Base-by-base conservation (phyloP, 1,140 invertebrate genomes). In the Tetragnatha versicolor region DNA sequence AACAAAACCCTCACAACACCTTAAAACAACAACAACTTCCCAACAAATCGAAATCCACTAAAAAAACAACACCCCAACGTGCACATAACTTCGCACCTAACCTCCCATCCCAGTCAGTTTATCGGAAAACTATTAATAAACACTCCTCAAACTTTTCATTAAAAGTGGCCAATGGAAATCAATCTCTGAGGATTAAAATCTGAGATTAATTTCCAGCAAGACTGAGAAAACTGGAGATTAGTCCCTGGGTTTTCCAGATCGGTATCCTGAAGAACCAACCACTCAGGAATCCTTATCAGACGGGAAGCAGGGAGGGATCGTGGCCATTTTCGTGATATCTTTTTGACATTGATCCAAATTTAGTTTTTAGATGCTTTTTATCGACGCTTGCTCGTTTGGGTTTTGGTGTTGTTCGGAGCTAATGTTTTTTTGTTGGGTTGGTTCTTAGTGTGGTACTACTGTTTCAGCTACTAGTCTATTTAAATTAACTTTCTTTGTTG, bases 291-390 rank as follows among this genome's bases (percentile, higher is more conserved):
- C 45, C 69, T 72, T 72, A 72, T 72, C 69, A 55, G 33, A 4
- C 0, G 4, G 9, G 25, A 5, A 60, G 25, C 69, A 72, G 69
- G 47, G 12, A n/a, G 25, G 31, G 66, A 69, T 69, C 47, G 42
- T 53, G 53, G 49, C 37, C 22, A 72, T 72, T 72, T 58, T 31
- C n/a, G 25, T 27, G 69, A 72, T 72, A 72, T 42, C 37, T 72
- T 68, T n/a, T 60, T 72, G 69, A 72, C 69, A 72, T 72, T 72
- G 69, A 72, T 72, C 69, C 69, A 51, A 53, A 58, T 60, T 72
- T 72, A 58, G 6, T 58, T 42, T 70, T 72, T 65, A n/a, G n/a
- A n/a, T n/a, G n/a, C n/a, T n/a, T n/a, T n/a, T n/a, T n/a, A n/a
- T n/a, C n/a, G n/a, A n/a, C n/a, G n/a, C n/a, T n/a, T n/a, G n/a